Conservation (phyloP, 2,797 vertebrate genomes). For the Enteromius unitaeniatus region DNA sequence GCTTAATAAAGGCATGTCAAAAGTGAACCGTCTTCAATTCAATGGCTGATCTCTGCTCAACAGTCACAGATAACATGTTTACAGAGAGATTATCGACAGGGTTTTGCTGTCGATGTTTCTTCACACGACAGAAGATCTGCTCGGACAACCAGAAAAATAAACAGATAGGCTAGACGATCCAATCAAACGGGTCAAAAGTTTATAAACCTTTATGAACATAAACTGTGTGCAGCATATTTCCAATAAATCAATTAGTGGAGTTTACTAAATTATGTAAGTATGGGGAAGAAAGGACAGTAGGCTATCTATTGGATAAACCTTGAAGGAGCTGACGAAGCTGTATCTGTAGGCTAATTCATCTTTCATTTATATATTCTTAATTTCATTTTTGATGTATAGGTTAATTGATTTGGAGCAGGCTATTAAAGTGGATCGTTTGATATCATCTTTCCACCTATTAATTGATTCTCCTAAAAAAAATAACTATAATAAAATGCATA, state of each 20-base stretch:
- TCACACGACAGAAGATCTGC: conserved; percentile 12
- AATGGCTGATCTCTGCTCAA: background rate
- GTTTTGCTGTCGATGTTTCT: background rate
- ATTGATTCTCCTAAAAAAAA: background rate
- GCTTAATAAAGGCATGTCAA: conserved; percentile 69
- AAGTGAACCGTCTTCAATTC: conserved; percentile 34
- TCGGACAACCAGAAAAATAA: background rate
- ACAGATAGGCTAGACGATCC: background rate
- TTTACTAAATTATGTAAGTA: background rate
- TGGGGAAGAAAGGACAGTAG: background rate
- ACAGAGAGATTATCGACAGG: conserved; percentile 24
- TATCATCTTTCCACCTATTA: background rate
- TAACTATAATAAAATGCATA: background rate
- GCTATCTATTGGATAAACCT: background rate
- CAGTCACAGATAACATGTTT: conserved; percentile 16
- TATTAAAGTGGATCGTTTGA: background rate
- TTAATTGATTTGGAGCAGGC: background rate
- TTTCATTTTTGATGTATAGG: background rate
- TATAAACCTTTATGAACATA: background rate
- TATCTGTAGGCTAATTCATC: background rate
- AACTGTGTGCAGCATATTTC: background rate
- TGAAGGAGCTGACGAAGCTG: background rate
- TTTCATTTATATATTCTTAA: background rate
- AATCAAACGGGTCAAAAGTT: background rate
- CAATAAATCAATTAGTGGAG: too few relatives aligned